Base-by-base conservation (phyloP, 2,797 vertebrate genomes). In the Anguilla marmorata region DNA sequence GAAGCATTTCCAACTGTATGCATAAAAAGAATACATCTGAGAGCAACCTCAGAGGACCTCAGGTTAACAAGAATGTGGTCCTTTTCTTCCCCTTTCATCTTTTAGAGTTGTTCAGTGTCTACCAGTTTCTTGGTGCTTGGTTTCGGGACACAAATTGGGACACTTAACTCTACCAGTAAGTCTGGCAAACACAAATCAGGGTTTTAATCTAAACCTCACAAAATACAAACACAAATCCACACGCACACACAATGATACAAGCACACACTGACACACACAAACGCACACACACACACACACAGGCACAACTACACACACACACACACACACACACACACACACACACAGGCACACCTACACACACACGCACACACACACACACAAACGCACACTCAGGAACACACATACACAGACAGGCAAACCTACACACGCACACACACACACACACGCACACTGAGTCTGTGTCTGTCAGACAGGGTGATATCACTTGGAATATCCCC, bases 151-250 rank as follows among this genome's bases (percentile, higher is more conserved):
- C 27, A 27, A 11, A 72, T 27, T 1, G 6, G 66, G 3, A 21
- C 60, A 66, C 60, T 72, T 72, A 72, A 9, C n/a, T 8, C n/a
- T 66, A 66, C 63, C 63, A 66, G 5, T 4, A 66, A 6, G 63
- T 66, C n/a, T 72, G 66, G n/a, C 27, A 72, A 9, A 30, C 3
- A 8, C 66, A 30, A n/a, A 63, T 72, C 66, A 30, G 66, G 66
- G 66, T 72, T 7, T 27, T 72, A 72, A 11, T 30, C 9, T 27
- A 72, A 41, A 84, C n/a, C 87, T 54, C 45, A 41, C 21, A 45
- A 50, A 85, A 83, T 50, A 86, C 21, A 84, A 2, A 56, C 33
- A 85, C 58, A 89, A 50, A 48, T 11, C 30, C 63, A 85, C 33
- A 86, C 24, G 63, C 60, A 33, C 41, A 84, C 48, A 45, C 21